These are phyloP conservation scores for Aethina tumida DNA, from an alignment of 1,140 invertebrate species.

Conservation along the genomic window DNA sequence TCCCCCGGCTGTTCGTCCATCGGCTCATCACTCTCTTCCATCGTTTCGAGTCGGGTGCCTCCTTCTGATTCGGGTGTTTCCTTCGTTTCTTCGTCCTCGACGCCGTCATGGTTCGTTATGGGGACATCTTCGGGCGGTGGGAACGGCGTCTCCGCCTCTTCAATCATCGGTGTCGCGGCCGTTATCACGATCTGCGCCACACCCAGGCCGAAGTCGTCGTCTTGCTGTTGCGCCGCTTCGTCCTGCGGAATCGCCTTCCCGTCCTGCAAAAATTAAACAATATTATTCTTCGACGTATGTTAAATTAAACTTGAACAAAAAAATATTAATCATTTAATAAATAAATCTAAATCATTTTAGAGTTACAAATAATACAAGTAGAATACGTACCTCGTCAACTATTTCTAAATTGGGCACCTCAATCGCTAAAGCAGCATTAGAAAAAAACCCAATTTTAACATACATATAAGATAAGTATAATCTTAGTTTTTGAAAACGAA, in stretches of 20 bases:
- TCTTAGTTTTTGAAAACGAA: slow-evolving; percentile 6
- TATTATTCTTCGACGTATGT: neutral
- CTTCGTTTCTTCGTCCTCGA: slow-evolving; percentile 22
- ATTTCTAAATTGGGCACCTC: slow-evolving; percentile 30
- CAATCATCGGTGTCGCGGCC: slow-evolving; percentile 77
- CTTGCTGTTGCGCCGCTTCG: slow-evolving; percentile 6
- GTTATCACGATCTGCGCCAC: slow-evolving; percentile 82
- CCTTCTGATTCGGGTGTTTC: slow-evolving; percentile 26
- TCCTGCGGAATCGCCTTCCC: slow-evolving; percentile 14
- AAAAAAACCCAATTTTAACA: no score
- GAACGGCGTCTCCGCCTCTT: slow-evolving; percentile 62
- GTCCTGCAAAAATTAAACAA: no score
- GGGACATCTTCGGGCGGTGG: slow-evolving; percentile 41
- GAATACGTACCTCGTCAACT: slow-evolving; percentile 30
- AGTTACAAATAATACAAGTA: neutral
- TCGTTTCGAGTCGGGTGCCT: slow-evolving; percentile 21
- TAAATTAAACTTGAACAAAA: neutral
- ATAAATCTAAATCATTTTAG: slow-evolving; percentile 4
- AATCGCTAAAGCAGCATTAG: slow-evolving; percentile 32
- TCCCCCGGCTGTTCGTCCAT: slow-evolving; percentile 38
- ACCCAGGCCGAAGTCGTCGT: slow-evolving; percentile 47
- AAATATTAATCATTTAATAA: neutral
- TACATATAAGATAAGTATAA: no score
- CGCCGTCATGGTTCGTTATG: slow-evolving; percentile 33
- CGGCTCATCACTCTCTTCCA: slow-evolving; percentile 30